Evolutionary conservation across 1,140 invertebrate genomes (phyloP).

Genomic region (Aphelenchoides fujianensis): DNA sequence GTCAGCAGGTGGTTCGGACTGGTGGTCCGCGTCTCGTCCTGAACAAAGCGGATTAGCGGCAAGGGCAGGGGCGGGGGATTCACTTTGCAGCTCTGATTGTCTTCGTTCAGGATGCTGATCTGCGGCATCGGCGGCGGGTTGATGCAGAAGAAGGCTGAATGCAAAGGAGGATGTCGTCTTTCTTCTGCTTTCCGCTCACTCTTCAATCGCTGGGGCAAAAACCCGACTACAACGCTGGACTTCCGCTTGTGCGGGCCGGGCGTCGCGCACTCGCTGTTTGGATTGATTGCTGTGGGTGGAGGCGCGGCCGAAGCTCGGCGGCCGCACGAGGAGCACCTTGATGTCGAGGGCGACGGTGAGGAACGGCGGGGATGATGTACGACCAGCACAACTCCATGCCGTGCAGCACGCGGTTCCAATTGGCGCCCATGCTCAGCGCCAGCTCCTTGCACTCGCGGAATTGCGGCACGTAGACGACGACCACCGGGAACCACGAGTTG

Average conservation of each 20-base stretch:
- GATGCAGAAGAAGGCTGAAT: not conserved
- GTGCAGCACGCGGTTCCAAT: slow-evolving; percentile 33
- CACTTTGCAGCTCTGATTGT: slow-evolving; percentile 11
- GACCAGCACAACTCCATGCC: slow-evolving; percentile 37
- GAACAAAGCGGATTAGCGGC: not conserved
- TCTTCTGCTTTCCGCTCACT: too few relatives aligned
- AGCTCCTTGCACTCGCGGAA: slow-evolving; percentile 17
- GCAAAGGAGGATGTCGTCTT: too few relatives aligned
- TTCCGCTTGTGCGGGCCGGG: too few relatives aligned
- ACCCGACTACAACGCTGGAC: too few relatives aligned
- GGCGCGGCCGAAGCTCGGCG: slow-evolving; percentile 25
- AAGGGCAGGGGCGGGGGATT: too few relatives aligned
- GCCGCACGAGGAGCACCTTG: slow-evolving; percentile 34
- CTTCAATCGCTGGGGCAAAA: too few relatives aligned
- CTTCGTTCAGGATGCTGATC: slow-evolving; percentile 13
- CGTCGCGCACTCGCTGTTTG: not conserved
- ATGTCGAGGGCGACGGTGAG: slow-evolving; percentile 37
- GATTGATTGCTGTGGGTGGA: not conserved
- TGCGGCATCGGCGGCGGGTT: not conserved
- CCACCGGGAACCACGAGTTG: slow-evolving; percentile 37
- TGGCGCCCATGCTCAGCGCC: slow-evolving; percentile 21
- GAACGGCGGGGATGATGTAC: slow-evolving; percentile 40
- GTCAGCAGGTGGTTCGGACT: not conserved
- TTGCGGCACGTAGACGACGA: slow-evolving; percentile 23
- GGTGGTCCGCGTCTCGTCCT: not conserved